Evolutionary conservation across 2,888 invertebrate species (phyloP).

Genomic region (Hypolimnas misippus): DNA sequence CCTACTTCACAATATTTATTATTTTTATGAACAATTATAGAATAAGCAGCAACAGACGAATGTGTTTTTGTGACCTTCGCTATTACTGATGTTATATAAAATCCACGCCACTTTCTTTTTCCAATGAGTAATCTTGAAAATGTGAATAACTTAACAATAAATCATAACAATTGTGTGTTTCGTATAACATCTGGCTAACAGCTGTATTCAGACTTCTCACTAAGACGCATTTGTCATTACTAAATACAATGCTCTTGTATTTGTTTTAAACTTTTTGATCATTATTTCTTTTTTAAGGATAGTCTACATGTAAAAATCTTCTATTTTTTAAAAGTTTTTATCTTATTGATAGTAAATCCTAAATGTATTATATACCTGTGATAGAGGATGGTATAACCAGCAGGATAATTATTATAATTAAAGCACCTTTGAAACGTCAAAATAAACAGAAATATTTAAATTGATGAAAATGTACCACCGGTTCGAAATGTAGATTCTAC

Average conservation of each 20-base stretch:
- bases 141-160: conserved; percentile 32
- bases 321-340: background rate
- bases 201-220: conserved; percentile 18
- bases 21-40: too few relatives aligned
- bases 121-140: background rate
- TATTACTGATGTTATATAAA: background rate
- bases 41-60: too few relatives aligned
- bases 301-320: background rate
- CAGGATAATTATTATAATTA: too few relatives aligned
- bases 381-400: too few relatives aligned
- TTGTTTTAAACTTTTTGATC: background rate
- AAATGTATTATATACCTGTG: too few relatives aligned
- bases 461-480: too few relatives aligned
- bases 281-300: background rate
- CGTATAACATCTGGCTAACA: conserved; percentile 42
- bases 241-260: background rate
- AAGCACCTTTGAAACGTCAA: too few relatives aligned
- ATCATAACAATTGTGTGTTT: conserved; percentile 41
- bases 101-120: background rate
- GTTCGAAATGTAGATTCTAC: too few relatives aligned
- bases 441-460: too few relatives aligned
- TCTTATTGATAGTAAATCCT: background rate
- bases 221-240: conserved; percentile 21
- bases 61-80: background rate
- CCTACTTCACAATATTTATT: too few relatives aligned